phyloP scores from a whole-genome alignment of 1,140 invertebrate species.

The Rhopalosiphum padi region DNA sequence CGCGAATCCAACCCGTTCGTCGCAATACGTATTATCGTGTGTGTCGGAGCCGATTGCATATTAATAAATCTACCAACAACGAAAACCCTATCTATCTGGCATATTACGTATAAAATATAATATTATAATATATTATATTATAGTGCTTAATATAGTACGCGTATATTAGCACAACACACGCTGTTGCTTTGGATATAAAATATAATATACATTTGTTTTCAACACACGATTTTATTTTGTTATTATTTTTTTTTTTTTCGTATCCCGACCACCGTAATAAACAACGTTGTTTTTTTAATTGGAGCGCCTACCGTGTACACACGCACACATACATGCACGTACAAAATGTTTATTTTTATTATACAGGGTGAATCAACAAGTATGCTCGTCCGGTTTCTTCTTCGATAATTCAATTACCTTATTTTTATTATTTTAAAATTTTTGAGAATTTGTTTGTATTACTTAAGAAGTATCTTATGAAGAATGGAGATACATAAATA shows the following conservation, averaged over 20 bases:
- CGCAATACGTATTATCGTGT: neutral
- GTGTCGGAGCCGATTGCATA: neutral
- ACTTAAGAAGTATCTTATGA: too few relatives aligned
- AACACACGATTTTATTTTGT: neutral
- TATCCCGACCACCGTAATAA: neutral
- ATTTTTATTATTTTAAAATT: too few relatives aligned
- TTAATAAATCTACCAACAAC: neutral
- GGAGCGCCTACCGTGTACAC: neutral
- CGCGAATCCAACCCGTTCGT: neutral
- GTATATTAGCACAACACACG: neutral
- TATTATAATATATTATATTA: neutral
- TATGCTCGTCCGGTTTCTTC: too few relatives aligned
- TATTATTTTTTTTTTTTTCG: neutral
- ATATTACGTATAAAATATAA: conserved; percentile 8
- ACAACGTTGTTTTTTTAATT: conserved; percentile 17
- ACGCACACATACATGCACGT: neutral
- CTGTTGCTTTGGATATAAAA: neutral
- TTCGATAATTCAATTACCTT: too few relatives aligned
- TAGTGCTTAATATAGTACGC: neutral
- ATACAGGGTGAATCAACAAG: too few relatives aligned
- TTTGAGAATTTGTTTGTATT: too few relatives aligned
- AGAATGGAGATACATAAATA: too few relatives aligned
- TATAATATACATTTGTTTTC: neutral
- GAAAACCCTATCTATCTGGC: neutral
- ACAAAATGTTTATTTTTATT: too few relatives aligned